Percentiles rank a stretch among this genome's conserved stretches.
These are phyloP conservation scores for Bufo gargarizans DNA, from an alignment of 2,113 vertebrate genomes.

Conservation along the genomic window DNA sequence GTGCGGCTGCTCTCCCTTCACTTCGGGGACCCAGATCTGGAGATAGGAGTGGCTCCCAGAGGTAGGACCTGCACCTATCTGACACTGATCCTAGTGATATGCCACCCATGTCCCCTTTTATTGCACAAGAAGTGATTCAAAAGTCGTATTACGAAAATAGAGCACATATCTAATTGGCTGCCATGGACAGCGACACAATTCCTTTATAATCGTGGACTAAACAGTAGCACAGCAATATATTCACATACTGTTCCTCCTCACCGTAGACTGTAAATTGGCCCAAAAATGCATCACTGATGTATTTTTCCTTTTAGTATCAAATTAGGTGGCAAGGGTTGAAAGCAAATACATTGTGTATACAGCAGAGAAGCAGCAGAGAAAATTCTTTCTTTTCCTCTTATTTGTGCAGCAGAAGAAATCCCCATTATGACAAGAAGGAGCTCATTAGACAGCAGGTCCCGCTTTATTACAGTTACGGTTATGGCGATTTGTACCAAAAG, in stretches of 20 bases:
- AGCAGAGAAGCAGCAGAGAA: background rate
- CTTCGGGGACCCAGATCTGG: no score
- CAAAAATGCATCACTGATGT: background rate
- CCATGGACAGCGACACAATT: background rate
- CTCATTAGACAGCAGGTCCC: conserved; percentile 47
- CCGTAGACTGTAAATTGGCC: background rate
- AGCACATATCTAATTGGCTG: background rate
- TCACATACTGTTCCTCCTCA: background rate
- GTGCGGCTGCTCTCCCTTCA: no score
- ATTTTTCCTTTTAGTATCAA: conserved; percentile 1
- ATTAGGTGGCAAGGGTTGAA: conserved; percentile 4
- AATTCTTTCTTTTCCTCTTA: conserved; percentile 38
- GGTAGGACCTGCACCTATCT: no score
- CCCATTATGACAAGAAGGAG: conserved; percentile 38
- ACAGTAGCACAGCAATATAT: background rate
- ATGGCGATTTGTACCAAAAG: conserved; percentile 48
- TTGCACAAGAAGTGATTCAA: background rate
- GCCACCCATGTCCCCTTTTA: no score
- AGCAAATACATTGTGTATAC: conserved; percentile 5
- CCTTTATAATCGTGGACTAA: background rate
- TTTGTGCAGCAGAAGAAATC: conserved; percentile 21
- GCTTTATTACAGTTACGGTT: conserved; percentile 21
- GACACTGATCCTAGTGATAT: no score
- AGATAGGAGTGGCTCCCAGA: no score
- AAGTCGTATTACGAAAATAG: background rate